phyloP scores from a whole-genome alignment of 1,140 invertebrate genomes.

The Pogonomyrmex barbatus region DNA sequence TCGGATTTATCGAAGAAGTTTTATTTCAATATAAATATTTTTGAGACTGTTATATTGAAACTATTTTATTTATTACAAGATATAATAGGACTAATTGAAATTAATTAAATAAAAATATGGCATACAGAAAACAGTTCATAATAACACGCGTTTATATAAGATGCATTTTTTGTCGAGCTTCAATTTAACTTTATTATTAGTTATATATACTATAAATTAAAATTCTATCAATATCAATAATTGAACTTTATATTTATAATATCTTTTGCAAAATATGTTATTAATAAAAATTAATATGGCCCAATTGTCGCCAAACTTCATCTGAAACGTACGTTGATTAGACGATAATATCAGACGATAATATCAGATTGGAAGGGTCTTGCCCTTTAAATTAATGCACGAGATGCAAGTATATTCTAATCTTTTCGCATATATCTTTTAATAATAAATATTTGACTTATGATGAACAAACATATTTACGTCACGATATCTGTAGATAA shows the following conservation, averaged over 20 bases:
- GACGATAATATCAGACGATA: slow-evolving; percentile 47
- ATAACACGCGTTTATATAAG: not conserved
- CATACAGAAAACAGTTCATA: not conserved
- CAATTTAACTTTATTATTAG: slow-evolving; percentile 4
- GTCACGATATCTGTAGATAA: slow-evolving; percentile 66
- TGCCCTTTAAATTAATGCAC: slow-evolving; percentile 67
- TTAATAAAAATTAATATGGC: not conserved
- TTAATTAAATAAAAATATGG: not conserved
- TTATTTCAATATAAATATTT: not conserved
- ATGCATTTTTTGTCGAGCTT: not conserved
- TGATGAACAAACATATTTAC: slow-evolving; percentile 56
- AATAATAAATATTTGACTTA: slow-evolving; percentile 71
- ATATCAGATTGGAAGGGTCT: slow-evolving; percentile 48
- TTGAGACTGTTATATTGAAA: not conserved
- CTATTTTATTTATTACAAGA: not conserved
- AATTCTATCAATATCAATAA: not conserved
- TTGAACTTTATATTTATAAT: not conserved
- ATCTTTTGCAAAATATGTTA: not conserved
- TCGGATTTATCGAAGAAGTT: not conserved
- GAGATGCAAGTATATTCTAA: slow-evolving; percentile 50
- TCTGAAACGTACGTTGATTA: not conserved
- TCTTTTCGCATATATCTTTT: slow-evolving; percentile 63
- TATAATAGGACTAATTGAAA: not conserved
- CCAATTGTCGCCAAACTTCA: slow-evolving; percentile 38
- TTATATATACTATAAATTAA: not conserved